Percentiles rank a stretch among this genome's conserved stretches.
Conservation (phyloP, 2,888 invertebrate genomes). For the Perdita meconis region DNA sequence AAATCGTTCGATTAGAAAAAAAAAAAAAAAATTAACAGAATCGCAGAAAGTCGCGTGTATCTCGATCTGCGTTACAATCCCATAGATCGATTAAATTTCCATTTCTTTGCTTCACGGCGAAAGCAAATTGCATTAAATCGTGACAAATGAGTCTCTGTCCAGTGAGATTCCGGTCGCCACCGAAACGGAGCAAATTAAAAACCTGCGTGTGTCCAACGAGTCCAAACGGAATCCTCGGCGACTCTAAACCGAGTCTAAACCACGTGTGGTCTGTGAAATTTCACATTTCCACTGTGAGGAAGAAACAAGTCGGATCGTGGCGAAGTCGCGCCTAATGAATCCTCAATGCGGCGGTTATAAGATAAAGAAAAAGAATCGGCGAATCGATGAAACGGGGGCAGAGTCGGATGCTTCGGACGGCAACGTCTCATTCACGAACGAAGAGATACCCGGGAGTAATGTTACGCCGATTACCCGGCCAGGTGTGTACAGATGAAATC, state of each 20-base stretch:
- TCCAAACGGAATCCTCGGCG: not conserved
- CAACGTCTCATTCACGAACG: conserved; percentile 76
- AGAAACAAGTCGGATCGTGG: not conserved
- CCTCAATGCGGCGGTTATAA: not conserved
- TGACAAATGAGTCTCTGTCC: not conserved
- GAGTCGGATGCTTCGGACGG: conserved; percentile 59
- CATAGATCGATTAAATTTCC: conserved; percentile 8
- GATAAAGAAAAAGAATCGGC: conserved; percentile 29
- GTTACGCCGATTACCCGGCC: conserved; percentile 20
- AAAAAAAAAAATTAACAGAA: not conserved
- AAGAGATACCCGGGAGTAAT: conserved; percentile 39
- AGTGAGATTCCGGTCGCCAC: not conserved
- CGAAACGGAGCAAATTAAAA: conserved; percentile 10
- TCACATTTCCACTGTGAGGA: not conserved
- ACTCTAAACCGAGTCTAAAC: no score
- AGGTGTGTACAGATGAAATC: conserved; percentile 68
- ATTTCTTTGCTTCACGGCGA: conserved; percentile 8
- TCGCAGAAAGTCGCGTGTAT: not conserved
- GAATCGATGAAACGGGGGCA: conserved; percentile 53
- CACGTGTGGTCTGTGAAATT: conserved; percentile 2
- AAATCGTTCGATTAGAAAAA: conserved; percentile 22
- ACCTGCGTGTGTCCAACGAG: not conserved
- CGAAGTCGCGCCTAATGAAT: not conserved
- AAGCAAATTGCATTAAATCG: conserved; percentile 20
- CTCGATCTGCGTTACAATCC: not conserved